These are phyloP conservation scores for Zoanthus gigantus DNA, from an alignment of 92 coral and sea anemone species.

Conservation along the genomic window DNA sequence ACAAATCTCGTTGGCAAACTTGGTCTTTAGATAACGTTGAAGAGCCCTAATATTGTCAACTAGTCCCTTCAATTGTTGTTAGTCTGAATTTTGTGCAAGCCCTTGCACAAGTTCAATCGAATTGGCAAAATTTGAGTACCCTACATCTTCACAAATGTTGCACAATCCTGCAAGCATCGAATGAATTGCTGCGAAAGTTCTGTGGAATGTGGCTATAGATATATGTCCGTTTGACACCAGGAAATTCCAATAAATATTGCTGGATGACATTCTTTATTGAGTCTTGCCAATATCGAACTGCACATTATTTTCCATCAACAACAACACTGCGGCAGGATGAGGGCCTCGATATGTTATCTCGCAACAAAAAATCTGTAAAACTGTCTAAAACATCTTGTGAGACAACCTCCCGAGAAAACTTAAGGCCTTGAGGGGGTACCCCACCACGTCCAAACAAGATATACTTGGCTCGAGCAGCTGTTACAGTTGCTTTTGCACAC, in stretches of 20 bases:
- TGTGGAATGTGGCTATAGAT: constrained; percentile 34
- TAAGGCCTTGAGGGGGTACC: constrained; percentile 45
- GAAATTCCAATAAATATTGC: constrained; percentile 61
- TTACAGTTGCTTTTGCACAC: constrained; percentile 51
- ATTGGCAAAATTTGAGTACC: constrained; percentile 53
- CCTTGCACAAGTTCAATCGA: constrained; percentile 27
- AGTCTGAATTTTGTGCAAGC: constrained; percentile 23
- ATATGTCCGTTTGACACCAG: constrained; percentile 6
- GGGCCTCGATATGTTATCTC: constrained; percentile 58
- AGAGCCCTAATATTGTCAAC: constrained; percentile 44
- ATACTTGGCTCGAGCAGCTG: constrained; percentile 60
- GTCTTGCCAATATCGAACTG: constrained; percentile 58
- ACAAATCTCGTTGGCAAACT: constrained; percentile 58
- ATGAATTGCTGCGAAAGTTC: constrained; percentile 50
- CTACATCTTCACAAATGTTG: constrained; percentile 41
- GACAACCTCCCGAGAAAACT: constrained; percentile 52
- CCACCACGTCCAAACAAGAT: constrained; percentile 70
- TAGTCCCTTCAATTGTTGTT: constrained; percentile 25
- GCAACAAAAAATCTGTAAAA: constrained; percentile 46
- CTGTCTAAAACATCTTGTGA: constrained; percentile 50
- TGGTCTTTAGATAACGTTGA: constrained; percentile 64
- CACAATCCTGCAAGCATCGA: constrained; percentile 57
- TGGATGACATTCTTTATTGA: constrained; percentile 41
- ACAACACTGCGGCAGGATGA: constrained; percentile 65
- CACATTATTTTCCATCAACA: constrained; percentile 46